These are phyloP conservation scores for Salvelinus fontinalis DNA, from an alignment of 2,113 vertebrate genomes.

Conservation along the genomic window DNA sequence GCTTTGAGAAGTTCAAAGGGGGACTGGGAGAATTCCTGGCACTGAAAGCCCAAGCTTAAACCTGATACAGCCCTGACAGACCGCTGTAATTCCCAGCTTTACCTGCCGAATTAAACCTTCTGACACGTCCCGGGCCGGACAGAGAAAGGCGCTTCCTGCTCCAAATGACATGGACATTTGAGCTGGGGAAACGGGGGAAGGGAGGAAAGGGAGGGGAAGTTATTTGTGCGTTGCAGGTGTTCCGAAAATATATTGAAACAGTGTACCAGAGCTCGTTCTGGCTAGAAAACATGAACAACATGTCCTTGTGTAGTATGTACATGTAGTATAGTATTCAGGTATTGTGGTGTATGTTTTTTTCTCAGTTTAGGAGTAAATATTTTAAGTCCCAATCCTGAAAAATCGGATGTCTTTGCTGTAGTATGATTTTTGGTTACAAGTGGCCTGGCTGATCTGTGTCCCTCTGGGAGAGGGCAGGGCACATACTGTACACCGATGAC, in stretches of 20 bases:
- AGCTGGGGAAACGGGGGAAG: conserved; percentile 34
- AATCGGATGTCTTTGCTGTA: background rate
- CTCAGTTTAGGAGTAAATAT: too few relatives aligned
- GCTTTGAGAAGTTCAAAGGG: conserved; percentile 50
- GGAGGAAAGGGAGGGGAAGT: conserved; percentile 7
- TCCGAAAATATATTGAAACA: conserved; percentile 4
- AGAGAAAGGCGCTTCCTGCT: conserved; percentile 57
- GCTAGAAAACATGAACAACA: too few relatives aligned
- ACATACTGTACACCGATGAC: background rate
- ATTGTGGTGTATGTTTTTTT: background rate
- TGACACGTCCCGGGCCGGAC: conserved; percentile 22
- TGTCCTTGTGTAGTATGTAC: background rate
- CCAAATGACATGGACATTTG: conserved; percentile 60
- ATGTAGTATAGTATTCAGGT: background rate
- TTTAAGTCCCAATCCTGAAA: too few relatives aligned
- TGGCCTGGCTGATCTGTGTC: background rate
- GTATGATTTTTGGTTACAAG: background rate
- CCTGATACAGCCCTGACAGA: conserved; percentile 65
- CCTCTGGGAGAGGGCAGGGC: background rate
- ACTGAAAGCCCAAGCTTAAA: conserved; percentile 68
- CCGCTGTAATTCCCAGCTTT: conserved; percentile 69
- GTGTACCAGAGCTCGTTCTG: too few relatives aligned
- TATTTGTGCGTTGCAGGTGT: conserved; percentile 36
- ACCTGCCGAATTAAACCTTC: conserved; percentile 64
- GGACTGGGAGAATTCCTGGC: conserved; percentile 57